These are phyloP conservation scores for Gnathonemus longibarbis DNA, from an alignment of 2,113 vertebrate species.

Conservation along the genomic window DNA sequence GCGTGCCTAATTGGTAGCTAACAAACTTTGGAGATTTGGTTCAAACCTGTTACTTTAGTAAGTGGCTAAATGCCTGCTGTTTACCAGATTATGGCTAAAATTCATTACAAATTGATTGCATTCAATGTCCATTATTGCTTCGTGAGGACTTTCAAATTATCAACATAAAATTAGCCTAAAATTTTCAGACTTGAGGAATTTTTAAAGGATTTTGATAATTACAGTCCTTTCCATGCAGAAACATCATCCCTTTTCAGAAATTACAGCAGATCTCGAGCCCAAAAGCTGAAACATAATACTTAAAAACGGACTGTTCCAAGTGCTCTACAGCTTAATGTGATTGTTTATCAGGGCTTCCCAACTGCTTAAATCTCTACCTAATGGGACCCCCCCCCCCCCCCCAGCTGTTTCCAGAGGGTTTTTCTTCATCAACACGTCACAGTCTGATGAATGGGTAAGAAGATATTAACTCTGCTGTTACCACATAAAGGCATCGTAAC, in stretches of 20 bases:
- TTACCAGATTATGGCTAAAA: neutral
- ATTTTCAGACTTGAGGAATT: neutral
- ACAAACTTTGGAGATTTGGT: neutral
- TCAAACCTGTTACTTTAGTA: neutral
- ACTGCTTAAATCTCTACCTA: neutral
- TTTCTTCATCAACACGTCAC: neutral
- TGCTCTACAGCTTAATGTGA: neutral
- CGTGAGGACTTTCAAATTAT: neutral
- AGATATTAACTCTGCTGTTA: neutral
- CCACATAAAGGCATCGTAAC: neutral
- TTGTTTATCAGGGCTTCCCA: neutral
- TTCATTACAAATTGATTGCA: neutral
- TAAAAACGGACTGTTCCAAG: neutral
- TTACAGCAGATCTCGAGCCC: neutral
- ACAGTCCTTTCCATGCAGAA: neutral
- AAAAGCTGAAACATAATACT: neutral
- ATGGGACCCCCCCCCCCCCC: neutral
- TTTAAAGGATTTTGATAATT: neutral
- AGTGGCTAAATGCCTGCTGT: neutral
- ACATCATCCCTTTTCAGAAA: neutral
- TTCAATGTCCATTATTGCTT: neutral
- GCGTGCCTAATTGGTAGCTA: neutral
- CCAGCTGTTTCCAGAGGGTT: neutral
- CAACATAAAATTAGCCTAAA: neutral
- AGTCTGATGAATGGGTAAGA: neutral